Conservation (phyloP, 2,888 invertebrate species). For the Synergus gifuensis region DNA sequence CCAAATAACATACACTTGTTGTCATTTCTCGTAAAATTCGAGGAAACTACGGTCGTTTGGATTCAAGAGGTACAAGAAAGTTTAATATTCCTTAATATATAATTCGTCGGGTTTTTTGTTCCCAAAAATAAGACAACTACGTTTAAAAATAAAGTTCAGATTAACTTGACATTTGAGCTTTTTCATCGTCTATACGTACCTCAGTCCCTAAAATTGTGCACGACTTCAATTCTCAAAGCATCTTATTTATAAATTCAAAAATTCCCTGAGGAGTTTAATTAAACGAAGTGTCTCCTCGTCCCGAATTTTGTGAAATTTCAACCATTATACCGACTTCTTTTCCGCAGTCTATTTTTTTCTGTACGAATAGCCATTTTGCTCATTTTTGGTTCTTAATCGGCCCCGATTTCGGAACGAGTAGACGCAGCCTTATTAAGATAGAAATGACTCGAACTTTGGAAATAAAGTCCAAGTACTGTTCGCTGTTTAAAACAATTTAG, state of each 20-base stretch:
- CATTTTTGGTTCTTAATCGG: no score
- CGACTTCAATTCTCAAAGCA: background rate
- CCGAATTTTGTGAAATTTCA: no score
- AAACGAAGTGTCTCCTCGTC: no score
- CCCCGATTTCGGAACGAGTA: no score
- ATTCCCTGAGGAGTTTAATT: background rate
- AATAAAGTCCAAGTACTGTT: background rate
- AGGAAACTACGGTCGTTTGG: constrained; percentile 28
- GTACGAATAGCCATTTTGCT: no score
- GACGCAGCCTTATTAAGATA: background rate
- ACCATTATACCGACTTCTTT: no score
- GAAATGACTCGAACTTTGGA: background rate
- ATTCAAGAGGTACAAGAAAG: constrained; percentile 28
- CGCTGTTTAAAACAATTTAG: background rate
- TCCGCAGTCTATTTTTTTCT: no score
- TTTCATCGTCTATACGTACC: constrained; percentile 19
- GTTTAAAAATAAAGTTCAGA: constrained; percentile 15
- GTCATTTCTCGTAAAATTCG: constrained; percentile 22
- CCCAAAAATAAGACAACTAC: constrained; percentile 7
- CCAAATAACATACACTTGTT: constrained; percentile 35
- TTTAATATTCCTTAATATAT: constrained; percentile 10
- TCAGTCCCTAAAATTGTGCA: constrained; percentile 19
- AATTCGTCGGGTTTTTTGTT: constrained; percentile 25
- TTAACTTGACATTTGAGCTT: constrained; percentile 38
- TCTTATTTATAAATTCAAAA: background rate